These are phyloP conservation scores for Microctonus aethiopoides DNA, from an alignment of 2,888 invertebrate genomes.

Conservation along the genomic window DNA sequence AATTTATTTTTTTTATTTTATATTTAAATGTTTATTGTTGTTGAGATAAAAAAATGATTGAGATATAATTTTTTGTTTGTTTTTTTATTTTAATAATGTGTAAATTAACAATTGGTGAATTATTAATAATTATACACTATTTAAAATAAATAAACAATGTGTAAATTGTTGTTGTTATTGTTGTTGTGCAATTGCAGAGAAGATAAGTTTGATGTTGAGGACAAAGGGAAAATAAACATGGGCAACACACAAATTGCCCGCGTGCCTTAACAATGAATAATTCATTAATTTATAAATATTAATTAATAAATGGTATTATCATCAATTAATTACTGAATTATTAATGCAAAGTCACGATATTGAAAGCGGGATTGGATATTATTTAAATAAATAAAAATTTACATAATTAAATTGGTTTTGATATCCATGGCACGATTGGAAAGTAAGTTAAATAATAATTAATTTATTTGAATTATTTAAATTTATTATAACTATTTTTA, in stretches of 20 bases:
- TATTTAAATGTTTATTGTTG: no score
- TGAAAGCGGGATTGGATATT: constrained; percentile 27
- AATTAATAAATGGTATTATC: no score
- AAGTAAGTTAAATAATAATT: constrained; percentile 53
- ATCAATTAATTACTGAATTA: background rate
- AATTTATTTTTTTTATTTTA: no score
- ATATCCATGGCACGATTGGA: constrained; percentile 63
- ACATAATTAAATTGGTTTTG: constrained; percentile 42
- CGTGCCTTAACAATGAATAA: constrained; percentile 29
- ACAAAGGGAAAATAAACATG: constrained; percentile 26
- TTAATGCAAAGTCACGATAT: background rate
- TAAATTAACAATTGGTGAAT: background rate
- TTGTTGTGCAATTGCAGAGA: constrained; percentile 35
- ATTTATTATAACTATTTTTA: no score
- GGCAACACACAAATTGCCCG: constrained; percentile 11
- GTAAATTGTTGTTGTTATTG: constrained; percentile 21
- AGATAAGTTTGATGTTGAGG: constrained; percentile 25
- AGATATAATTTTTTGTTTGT: no score
- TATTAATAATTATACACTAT: background rate
- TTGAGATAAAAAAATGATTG: no score
- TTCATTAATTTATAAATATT: constrained; percentile 35
- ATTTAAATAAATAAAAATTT: constrained; percentile 32
- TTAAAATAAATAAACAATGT: background rate
- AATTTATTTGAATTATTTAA: no score
- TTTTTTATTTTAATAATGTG: background rate